Evolutionary conservation across 1,140 invertebrate genomes (phyloP).

Genomic region (Sesamia nonagrioides): DNA sequence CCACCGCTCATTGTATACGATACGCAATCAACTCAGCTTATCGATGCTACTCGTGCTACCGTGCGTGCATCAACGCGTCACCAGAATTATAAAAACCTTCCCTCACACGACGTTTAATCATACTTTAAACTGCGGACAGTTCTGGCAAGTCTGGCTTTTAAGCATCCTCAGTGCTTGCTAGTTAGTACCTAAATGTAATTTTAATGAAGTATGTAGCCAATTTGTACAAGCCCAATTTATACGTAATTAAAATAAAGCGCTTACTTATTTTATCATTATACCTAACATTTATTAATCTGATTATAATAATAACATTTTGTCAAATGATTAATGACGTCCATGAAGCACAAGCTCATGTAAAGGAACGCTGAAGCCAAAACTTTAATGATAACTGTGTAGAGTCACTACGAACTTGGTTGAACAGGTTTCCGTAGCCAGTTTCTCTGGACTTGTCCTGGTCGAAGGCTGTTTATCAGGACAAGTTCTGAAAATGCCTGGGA

Average conservation of each 20-base stretch:
- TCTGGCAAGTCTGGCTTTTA: background rate
- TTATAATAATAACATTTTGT: background rate
- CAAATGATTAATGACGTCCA: too few relatives aligned
- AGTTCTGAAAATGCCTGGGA: conserved; percentile 3
- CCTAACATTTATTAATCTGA: background rate
- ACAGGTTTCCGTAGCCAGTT: conserved; percentile 2
- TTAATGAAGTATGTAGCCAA: background rate
- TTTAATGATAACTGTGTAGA: background rate
- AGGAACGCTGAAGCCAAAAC: background rate
- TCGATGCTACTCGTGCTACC: conserved; percentile 51
- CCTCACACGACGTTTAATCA: conserved; percentile 13
- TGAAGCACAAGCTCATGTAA: background rate
- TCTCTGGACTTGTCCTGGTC: background rate
- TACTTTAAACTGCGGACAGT: background rate
- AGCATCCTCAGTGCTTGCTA: background rate
- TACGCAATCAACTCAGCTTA: conserved; percentile 56
- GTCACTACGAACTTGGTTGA: conserved; percentile 4
- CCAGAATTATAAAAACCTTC: conserved; percentile 35
- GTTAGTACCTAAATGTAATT: background rate
- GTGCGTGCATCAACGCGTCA: conserved; percentile 36
- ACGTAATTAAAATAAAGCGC: background rate
- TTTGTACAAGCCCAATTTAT: background rate
- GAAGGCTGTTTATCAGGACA: conserved; percentile 1
- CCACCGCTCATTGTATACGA: conserved; percentile 54
- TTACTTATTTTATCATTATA: background rate